Percentiles rank a stretch among this genome's conserved stretches.
Evolutionary conservation across 2,113 vertebrate genomes (phyloP).

Genomic region (Elephas maximus): DNA sequence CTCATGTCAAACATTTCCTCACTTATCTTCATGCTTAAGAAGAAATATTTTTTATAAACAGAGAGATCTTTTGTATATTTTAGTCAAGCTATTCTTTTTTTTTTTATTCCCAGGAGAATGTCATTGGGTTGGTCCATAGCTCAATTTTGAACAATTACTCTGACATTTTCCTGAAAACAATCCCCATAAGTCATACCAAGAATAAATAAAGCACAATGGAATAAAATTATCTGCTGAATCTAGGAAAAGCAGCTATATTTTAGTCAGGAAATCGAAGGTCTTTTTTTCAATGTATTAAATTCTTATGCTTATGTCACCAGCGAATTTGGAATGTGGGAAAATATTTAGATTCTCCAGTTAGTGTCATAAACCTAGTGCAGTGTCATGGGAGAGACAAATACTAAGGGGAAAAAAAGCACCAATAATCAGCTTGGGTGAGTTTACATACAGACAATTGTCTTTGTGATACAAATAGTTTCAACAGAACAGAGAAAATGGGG

Average conservation of each 20-base stretch:
- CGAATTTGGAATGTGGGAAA: slow-evolving; percentile 82
- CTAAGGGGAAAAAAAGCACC: slow-evolving; percentile 53
- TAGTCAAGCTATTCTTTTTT: not conserved
- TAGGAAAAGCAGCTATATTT: slow-evolving; percentile 85
- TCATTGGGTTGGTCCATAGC: slow-evolving; percentile 70
- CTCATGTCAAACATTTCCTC: slow-evolving; percentile 58
- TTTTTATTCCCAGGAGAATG: slow-evolving; percentile 72
- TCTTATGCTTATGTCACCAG: slow-evolving; percentile 77
- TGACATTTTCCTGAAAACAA: slow-evolving; percentile 88
- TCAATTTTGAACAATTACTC: slow-evolving; percentile 84
- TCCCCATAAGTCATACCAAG: slow-evolving; percentile 84
- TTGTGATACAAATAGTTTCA: slow-evolving; percentile 63
- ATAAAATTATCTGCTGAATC: slow-evolving; percentile 87
- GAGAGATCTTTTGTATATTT: slow-evolving; percentile 72
- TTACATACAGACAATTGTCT: slow-evolving; percentile 15
- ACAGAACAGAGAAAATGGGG: slow-evolving; percentile 2
- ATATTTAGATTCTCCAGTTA: slow-evolving; percentile 69
- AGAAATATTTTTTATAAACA: slow-evolving; percentile 81
- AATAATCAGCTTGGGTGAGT: slow-evolving; percentile 26
- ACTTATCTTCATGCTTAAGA: slow-evolving; percentile 69
- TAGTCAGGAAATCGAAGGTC: slow-evolving; percentile 87
- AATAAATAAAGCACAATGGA: slow-evolving; percentile 89
- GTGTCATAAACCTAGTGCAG: slow-evolving; percentile 11
- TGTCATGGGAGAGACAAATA: not conserved
- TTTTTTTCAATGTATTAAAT: slow-evolving; percentile 84